phyloP scores from a whole-genome alignment of 2,797 vertebrate species.

The Leptatherina wallacei region DNA sequence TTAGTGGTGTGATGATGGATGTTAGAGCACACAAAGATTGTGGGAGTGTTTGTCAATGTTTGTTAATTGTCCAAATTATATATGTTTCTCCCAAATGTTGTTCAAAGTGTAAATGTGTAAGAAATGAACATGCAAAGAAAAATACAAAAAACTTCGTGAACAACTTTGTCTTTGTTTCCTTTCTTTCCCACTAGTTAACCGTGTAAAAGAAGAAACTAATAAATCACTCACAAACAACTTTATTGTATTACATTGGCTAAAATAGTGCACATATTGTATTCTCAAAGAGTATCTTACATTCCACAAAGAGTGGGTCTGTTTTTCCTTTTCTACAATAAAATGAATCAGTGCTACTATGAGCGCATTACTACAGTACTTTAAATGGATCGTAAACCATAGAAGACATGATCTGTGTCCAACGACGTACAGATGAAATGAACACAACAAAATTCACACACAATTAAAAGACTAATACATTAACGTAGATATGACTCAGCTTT shows the following conservation, averaged over 20 bases:
- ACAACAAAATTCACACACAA: slow-evolving; percentile 51
- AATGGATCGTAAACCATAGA: slow-evolving; percentile 56
- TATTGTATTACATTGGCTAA: slow-evolving; percentile 56
- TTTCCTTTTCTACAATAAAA: slow-evolving; percentile 35
- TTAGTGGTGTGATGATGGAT: slow-evolving; percentile 36
- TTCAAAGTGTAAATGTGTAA: slow-evolving; percentile 70
- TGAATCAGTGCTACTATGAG: slow-evolving; percentile 61
- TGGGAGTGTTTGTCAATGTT: slow-evolving; percentile 57
- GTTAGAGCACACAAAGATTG: slow-evolving; percentile 27
- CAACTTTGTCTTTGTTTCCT: slow-evolving; percentile 16
- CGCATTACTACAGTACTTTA: slow-evolving; percentile 60
- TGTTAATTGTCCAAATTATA: slow-evolving; percentile 62
- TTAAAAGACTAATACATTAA: slow-evolving; percentile 59
- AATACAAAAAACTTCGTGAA: slow-evolving; percentile 52
- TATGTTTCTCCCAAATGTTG: slow-evolving; percentile 62
- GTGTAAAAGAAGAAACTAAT: slow-evolving; percentile 8
- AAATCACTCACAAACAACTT: slow-evolving; percentile 20
- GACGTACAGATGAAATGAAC: slow-evolving; percentile 45
- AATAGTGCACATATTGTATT: slow-evolving; percentile 48
- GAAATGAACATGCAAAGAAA: slow-evolving; percentile 73
- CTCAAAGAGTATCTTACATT: slow-evolving; percentile 39
- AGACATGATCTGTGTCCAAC: slow-evolving; percentile 63
- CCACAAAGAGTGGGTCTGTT: slow-evolving; percentile 43
- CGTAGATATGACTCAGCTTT: slow-evolving; percentile 54
- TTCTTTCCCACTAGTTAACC: slow-evolving; percentile 11